phyloP scores from a whole-genome alignment of 2,113 vertebrate genomes.

The Gallinago undulata region DNA sequence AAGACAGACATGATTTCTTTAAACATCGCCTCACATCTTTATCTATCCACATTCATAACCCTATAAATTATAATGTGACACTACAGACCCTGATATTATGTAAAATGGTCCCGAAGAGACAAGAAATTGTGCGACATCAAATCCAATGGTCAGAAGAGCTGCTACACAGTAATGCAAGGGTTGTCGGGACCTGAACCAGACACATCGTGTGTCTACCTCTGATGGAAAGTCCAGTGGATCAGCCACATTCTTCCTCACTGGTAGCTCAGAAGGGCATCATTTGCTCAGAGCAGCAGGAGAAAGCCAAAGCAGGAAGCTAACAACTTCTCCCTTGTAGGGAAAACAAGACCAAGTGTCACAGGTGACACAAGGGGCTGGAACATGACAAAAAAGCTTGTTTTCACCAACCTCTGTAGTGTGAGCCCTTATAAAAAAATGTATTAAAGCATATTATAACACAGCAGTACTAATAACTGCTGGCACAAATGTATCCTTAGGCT shows the following conservation, averaged over 20 bases:
- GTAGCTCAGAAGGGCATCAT: neutral
- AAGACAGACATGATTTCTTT: neutral
- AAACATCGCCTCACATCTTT: neutral
- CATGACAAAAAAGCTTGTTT: neutral
- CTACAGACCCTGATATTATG: neutral
- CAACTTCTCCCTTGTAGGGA: neutral
- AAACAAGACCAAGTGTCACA: neutral
- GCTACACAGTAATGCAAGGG: neutral
- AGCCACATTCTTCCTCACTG: neutral
- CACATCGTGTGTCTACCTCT: neutral
- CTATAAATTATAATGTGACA: neutral
- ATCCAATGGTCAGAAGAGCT: neutral
- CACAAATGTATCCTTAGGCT: neutral
- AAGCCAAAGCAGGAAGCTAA: neutral
- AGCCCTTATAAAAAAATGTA: neutral
- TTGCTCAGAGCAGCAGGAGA: neutral
- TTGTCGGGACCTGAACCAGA: neutral
- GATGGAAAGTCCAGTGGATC: neutral
- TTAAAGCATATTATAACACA: neutral
- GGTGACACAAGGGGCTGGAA: neutral
- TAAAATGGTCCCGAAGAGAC: neutral
- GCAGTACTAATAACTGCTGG: neutral
- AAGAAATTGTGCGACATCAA: neutral
- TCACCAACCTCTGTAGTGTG: neutral
- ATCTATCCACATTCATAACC: neutral